A percentile compares a stretch with the other conserved stretches of the same genome.
Conservation (phyloP, 2,888 invertebrate species). For the Cyclophora punctaria region DNA sequence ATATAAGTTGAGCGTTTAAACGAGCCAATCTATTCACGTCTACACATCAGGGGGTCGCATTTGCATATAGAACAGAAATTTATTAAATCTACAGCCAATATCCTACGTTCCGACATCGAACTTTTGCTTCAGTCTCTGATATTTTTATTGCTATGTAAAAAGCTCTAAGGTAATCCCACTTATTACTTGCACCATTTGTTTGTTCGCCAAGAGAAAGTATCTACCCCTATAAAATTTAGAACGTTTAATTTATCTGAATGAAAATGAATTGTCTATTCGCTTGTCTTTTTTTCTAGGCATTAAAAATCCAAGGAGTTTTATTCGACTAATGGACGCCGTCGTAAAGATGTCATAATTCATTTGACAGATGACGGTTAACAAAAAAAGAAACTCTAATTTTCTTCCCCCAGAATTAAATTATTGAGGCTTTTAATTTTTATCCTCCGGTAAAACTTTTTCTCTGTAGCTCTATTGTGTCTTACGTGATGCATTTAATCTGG, state of each 20-base stretch:
- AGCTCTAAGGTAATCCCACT: constrained; percentile 23
- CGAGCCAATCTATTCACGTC: constrained; percentile 76
- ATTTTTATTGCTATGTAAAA: constrained; percentile 57
- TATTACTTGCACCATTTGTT: constrained; percentile 12
- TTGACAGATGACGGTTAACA: constrained; percentile 47
- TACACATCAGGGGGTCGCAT: constrained; percentile 75
- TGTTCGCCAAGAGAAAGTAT: constrained; percentile 8
- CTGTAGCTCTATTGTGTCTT: constrained; percentile 13
- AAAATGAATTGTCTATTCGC: constrained; percentile 13
- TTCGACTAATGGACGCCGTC: constrained; percentile 44
- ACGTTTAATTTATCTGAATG: constrained; percentile 3
- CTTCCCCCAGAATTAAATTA: constrained; percentile 37
- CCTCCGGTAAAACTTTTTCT: constrained; percentile 26
- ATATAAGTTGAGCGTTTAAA: constrained; percentile 75
- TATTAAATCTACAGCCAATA: constrained; percentile 76
- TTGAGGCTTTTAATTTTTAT: constrained; percentile 39
- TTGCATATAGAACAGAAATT: constrained; percentile 76
- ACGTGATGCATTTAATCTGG: constrained; percentile 23
- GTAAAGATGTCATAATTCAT: constrained; percentile 48
- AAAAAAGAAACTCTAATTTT: constrained; percentile 39
- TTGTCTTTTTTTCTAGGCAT: constrained; percentile 22
- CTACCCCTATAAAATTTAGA: constrained; percentile 7
- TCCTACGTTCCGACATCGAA: constrained; percentile 69
- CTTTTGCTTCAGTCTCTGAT: constrained; percentile 61
- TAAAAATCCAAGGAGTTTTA: constrained; percentile 36